Base-by-base conservation (phyloP, 2,888 invertebrate species). In the Hirtodrosophila duncani region DNA sequence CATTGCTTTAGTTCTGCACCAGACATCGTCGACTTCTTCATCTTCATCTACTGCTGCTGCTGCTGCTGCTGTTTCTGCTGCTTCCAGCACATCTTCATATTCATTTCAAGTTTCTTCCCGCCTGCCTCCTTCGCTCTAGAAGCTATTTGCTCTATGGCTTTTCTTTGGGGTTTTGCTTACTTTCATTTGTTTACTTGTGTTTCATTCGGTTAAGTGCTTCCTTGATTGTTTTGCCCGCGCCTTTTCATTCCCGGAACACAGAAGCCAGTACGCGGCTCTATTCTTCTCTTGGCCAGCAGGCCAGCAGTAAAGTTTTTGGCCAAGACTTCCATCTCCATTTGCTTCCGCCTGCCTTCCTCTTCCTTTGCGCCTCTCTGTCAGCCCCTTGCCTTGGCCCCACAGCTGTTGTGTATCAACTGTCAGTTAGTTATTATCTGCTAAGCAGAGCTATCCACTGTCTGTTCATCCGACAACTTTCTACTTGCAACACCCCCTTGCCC, bases 161-260 rank as follows among this genome's bases (percentile, higher is more conserved):
- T 74, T 56, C 78, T 79, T 68, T 57, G 53, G n/a, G n/a, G n/a
- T 57, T 69, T 71, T 75, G 63, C 71, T 65, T 63, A 70, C 79
- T 74, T 77, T 77, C 77, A 77, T 78, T 77, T 77, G 81, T 81
- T 81, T 81, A 66, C 77, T 77, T 79, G 68, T 68, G 63, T 79
- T 77, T 81, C 77, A 77, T 77, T 77, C 77, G 81, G 80, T 81
- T 77, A 77, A 77, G 77, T 77, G 81, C 81, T 77, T 77, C 70
- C 74, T 61, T 78, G 79, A 75, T 78, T 75, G 75, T 75, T 75
- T 72, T 59, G 60, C 49, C 66, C 51, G 67, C 70, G 61, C 64
- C 42, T 46, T 48, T n/a, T n/a, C n/a, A n/a, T n/a, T n/a, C n/a
- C n/a, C n/a, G n/a, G n/a, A n/a, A n/a, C n/a, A n/a, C n/a, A n/a